phyloP scores from a whole-genome alignment of 1,140 invertebrate species.

The Popillia japonica region DNA sequence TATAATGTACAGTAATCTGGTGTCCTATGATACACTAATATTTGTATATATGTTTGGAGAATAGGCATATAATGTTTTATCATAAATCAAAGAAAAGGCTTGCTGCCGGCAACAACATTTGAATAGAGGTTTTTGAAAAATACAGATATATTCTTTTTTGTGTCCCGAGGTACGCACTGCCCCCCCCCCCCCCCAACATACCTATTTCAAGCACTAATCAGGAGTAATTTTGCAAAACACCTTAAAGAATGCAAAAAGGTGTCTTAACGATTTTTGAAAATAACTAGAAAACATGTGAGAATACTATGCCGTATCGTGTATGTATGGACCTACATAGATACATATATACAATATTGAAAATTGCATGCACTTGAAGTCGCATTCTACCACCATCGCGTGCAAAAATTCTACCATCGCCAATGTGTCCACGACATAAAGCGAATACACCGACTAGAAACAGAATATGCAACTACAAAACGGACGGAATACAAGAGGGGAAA shows the following conservation, averaged over 20 bases:
- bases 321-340: neutral
- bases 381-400: constrained; percentile 27
- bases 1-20: no score
- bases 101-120: no score
- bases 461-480: constrained; percentile 14
- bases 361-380: constrained; percentile 15
- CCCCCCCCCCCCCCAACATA: no score
- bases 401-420: constrained; percentile 21
- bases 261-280: neutral
- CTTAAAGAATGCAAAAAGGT: neutral
- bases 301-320: neutral
- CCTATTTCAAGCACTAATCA: neutral
- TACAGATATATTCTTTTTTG: no score
- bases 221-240: neutral
- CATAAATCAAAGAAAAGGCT: no score
- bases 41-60: no score
- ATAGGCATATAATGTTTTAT: no score
- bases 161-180: no score
- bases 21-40: no score
- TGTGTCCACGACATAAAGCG: neutral
- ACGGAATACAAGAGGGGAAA: constrained; percentile 4
- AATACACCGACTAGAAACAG: constrained; percentile 6
- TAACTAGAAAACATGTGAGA: neutral
- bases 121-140: no score
- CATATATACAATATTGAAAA: neutral